Percentiles rank a stretch among this genome's conserved stretches.
phyloP scores from a whole-genome alignment of 2,797 vertebrate species.

The Rhyacichthys aspro region DNA sequence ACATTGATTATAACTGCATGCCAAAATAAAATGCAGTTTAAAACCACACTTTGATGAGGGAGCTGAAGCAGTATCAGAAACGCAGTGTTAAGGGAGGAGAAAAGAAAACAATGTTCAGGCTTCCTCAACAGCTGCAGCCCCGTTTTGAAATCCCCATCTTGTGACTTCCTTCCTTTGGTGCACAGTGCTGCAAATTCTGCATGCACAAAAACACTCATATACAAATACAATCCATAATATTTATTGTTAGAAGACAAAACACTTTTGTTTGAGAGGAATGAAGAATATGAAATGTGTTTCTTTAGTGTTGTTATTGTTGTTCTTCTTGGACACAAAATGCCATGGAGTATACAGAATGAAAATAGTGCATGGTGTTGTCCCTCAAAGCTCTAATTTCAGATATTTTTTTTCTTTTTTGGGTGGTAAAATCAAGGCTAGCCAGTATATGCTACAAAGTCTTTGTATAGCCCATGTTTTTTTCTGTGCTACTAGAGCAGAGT shows the following conservation, averaged over 20 bases:
- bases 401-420: too few relatives aligned
- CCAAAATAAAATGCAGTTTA: conserved; percentile 25
- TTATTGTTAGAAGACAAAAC: conserved; percentile 38
- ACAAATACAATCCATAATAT: conserved; percentile 16
- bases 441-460: conserved; percentile 41
- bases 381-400: conserved; percentile 17
- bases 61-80: conserved; percentile 35
- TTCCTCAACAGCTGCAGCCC: conserved; percentile 82
- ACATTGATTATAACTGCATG: conserved; percentile 30
- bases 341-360: conserved; percentile 12
- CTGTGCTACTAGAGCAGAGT: conserved; percentile 50
- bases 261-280: too few relatives aligned
- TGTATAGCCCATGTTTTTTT: conserved; percentile 60
- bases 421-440: conserved; percentile 48
- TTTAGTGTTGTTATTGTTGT: too few relatives aligned
- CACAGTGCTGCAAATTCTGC: conserved; percentile 62
- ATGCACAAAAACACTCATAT: conserved; percentile 40
- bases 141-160: conserved; percentile 82
- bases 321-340: neutral
- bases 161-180: conserved; percentile 82
- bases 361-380: conserved; percentile 12
- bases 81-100: conserved; percentile 47
- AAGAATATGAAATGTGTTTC: too few relatives aligned
- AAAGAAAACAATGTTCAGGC: conserved; percentile 67
- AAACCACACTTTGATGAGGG: conserved; percentile 11